phyloP scores from a whole-genome alignment of 2,888 invertebrate genomes.

The Elaeidobius kamerunicus region DNA sequence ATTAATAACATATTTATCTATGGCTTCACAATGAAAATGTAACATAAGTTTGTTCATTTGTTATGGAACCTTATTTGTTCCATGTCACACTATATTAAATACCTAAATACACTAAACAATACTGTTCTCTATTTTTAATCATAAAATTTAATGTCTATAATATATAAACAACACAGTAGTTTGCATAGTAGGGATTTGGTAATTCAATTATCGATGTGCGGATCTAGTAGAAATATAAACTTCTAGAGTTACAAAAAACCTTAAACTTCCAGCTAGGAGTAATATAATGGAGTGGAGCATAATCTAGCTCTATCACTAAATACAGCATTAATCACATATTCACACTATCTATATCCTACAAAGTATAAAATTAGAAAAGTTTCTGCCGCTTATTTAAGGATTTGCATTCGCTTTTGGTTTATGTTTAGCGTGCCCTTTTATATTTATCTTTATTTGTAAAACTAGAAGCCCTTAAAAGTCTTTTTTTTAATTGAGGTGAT shows the following conservation, averaged over 20 bases:
- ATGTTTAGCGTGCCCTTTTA: background rate
- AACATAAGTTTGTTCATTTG: conserved; percentile 41
- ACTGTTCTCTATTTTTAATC: conserved; percentile 12
- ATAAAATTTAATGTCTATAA: background rate
- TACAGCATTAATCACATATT: background rate
- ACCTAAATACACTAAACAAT: conserved; percentile 17
- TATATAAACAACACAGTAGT: no score
- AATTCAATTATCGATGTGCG: no score
- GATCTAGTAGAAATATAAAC: no score
- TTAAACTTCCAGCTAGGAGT: no score
- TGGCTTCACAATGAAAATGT: conserved; percentile 41
- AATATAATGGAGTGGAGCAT: no score
- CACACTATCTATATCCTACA: conserved; percentile 2
- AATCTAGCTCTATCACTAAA: no score
- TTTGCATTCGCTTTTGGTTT: background rate
- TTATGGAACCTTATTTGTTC: conserved; percentile 26
- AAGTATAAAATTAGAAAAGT: conserved; percentile 16
- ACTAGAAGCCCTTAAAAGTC: no score
- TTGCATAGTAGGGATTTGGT: no score
- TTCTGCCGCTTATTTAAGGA: conserved; percentile 10
- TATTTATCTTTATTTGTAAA: no score
- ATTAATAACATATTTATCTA: conserved; percentile 33
- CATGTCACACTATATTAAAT: conserved; percentile 17
- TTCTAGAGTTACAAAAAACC: no score
- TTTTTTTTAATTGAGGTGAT: no score